phyloP scores from a whole-genome alignment of 2,113 vertebrate species.

The Ageneiosus marmoratus region DNA sequence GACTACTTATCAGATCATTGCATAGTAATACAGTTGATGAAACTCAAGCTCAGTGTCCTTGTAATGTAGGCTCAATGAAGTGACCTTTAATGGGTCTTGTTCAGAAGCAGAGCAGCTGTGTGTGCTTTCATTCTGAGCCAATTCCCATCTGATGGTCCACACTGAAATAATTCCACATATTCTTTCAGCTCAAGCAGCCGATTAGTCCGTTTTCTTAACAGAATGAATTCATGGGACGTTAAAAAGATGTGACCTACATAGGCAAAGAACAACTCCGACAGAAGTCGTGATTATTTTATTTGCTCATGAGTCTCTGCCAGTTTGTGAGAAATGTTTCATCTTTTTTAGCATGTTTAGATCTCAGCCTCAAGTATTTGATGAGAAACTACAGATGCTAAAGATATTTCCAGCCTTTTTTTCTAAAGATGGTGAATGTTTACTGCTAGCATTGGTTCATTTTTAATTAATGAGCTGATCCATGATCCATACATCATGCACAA shows the following conservation, averaged over 20 bases:
- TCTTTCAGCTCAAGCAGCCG: constrained; percentile 36
- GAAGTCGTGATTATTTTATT: constrained; percentile 35
- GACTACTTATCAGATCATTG: constrained; percentile 23
- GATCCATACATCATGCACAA: constrained; percentile 27
- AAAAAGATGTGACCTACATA: constrained; percentile 37
- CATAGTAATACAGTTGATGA: constrained; percentile 4
- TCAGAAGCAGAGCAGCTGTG: constrained; percentile 22
- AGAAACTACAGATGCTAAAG: constrained; percentile 5
- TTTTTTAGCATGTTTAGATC: constrained; percentile 1
- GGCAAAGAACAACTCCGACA: constrained; percentile 26
- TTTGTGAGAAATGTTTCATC: constrained; percentile 9
- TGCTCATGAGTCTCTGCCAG: background rate
- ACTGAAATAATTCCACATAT: constrained; percentile 16
- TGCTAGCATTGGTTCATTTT: constrained; percentile 36
- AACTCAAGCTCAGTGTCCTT: background rate
- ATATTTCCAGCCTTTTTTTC: constrained; percentile 8
- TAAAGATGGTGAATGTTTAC: constrained; percentile 42
- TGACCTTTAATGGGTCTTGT: constrained; percentile 36
- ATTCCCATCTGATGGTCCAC: constrained; percentile 21
- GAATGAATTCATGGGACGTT: constrained; percentile 44
- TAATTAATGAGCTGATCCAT: constrained; percentile 49
- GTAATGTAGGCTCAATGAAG: constrained; percentile 11
- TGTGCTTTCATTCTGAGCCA: constrained; percentile 13
- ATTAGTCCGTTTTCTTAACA: constrained; percentile 44
- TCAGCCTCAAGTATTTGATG: background rate